Conservation (phyloP, 2,113 vertebrate genomes). For the Tor tambroides region DNA sequence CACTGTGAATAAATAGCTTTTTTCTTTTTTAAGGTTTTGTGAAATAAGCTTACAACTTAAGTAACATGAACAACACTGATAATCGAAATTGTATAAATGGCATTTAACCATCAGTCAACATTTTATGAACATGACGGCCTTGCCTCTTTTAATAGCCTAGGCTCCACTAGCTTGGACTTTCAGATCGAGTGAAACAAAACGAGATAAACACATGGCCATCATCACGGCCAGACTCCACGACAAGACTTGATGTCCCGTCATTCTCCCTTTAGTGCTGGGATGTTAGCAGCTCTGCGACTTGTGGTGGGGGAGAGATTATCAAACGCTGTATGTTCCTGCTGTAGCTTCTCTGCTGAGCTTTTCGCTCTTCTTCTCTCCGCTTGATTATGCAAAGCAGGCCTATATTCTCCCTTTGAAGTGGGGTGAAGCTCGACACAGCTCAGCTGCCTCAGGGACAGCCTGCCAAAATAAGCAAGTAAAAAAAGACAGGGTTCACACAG, state of each 20-base stretch:
- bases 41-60: not conserved
- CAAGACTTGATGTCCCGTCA: not conserved
- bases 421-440: conserved; percentile 67
- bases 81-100: too few relatives aligned
- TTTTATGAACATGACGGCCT: not conserved
- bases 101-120: not conserved
- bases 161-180: not conserved
- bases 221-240: not conserved
- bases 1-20: not conserved
- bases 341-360: conserved; percentile 61
- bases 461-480: conserved; percentile 68
- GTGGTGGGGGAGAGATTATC: conserved; percentile 40
- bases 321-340: conserved; percentile 74
- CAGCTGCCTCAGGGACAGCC: conserved; percentile 68
- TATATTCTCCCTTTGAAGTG: conserved; percentile 80
- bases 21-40: not conserved
- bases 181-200: conserved; percentile 13
- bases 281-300: conserved; percentile 28
- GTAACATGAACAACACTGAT: not conserved
- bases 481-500: conserved; percentile 72
- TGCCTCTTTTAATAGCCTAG: not conserved
- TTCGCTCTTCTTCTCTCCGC: conserved; percentile 77
- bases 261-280: not conserved
- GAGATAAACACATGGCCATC: conserved; percentile 21
- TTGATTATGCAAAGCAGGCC: conserved; percentile 83